Evolutionary conservation across 1,140 invertebrate genomes (phyloP).

Genomic region (Mercenaria mercenaria): DNA sequence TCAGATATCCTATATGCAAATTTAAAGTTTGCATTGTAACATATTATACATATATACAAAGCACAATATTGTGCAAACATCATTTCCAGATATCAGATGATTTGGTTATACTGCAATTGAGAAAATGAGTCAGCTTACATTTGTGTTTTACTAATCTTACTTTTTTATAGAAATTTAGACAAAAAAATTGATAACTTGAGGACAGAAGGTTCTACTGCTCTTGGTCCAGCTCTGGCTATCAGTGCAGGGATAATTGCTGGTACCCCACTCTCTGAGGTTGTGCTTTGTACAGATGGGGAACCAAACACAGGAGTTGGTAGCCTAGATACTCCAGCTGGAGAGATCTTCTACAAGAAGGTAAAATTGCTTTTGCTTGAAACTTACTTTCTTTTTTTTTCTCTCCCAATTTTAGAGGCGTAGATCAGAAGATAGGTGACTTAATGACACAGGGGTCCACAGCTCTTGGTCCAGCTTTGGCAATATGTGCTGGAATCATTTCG

Average conservation of each 20-base stretch:
- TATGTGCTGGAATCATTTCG: slow-evolving; percentile 79
- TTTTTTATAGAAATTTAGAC: slow-evolving; percentile 68
- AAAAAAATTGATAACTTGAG: slow-evolving; percentile 70
- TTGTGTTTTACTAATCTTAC: too few species aligned
- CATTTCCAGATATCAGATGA: too few species aligned
- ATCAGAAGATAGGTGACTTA: slow-evolving; percentile 69
- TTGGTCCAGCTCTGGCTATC: slow-evolving; percentile 83
- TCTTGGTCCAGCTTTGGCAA: slow-evolving; percentile 81
- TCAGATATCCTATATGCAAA: too few species aligned
- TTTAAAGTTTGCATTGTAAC: too few species aligned
- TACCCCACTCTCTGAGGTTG: slow-evolving; percentile 79
- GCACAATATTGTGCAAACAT: too few species aligned
- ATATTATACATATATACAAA: too few species aligned
- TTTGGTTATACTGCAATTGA: too few species aligned
- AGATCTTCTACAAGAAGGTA: slow-evolving; percentile 42
- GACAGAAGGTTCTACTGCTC: slow-evolving; percentile 79
- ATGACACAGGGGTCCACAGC: slow-evolving; percentile 78
- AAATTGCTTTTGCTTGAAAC: not conserved
- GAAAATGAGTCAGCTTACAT: too few species aligned
- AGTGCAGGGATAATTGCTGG: slow-evolving; percentile 78
- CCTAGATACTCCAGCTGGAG: slow-evolving; percentile 17
- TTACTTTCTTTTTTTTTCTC: not conserved
- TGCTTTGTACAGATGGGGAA: slow-evolving; percentile 84
- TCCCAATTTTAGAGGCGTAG: slow-evolving; percentile 66
- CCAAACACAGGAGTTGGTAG: slow-evolving; percentile 82